Evolutionary conservation across 2,113 vertebrate species (phyloP).

Genomic region (Andinoacara biseriatus): DNA sequence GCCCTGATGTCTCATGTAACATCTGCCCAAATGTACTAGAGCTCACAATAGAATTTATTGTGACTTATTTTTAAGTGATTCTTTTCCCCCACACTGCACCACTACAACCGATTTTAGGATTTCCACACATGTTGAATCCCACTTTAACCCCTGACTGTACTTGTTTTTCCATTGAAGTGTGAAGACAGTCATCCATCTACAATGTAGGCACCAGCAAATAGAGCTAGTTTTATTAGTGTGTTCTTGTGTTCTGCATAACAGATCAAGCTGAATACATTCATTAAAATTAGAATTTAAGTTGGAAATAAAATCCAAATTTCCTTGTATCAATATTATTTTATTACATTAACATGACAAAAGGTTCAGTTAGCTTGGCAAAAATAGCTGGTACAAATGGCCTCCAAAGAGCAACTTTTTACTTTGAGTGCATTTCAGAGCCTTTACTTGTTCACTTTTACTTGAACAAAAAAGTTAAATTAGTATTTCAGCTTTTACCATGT

Average conservation of each 20-base stretch:
- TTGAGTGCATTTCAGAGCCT: background rate
- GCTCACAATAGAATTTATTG: background rate
- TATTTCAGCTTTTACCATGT: background rate
- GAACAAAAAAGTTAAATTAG: background rate
- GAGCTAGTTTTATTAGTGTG: background rate
- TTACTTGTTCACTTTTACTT: background rate
- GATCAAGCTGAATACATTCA: too few relatives aligned
- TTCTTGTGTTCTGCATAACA: background rate
- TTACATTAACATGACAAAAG: background rate
- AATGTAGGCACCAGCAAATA: background rate
- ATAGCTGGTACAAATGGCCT: background rate
- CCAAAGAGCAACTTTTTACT: background rate
- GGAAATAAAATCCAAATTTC: background rate
- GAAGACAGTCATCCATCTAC: background rate
- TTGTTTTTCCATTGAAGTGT: background rate
- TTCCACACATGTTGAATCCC: background rate
- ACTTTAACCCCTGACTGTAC: background rate
- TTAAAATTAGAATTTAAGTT: constrained; percentile 1
- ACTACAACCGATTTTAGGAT: background rate
- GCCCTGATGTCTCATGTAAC: background rate
- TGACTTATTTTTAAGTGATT: background rate
- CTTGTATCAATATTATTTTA: background rate
- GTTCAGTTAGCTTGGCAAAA: background rate
- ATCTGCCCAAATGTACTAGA: background rate
- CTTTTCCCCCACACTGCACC: background rate